Percentiles rank a stretch among this genome's conserved stretches.
These are phyloP conservation scores for Thalassarche chlororhynchos DNA, from an alignment of 2,113 vertebrate genomes.

Conservation along the genomic window DNA sequence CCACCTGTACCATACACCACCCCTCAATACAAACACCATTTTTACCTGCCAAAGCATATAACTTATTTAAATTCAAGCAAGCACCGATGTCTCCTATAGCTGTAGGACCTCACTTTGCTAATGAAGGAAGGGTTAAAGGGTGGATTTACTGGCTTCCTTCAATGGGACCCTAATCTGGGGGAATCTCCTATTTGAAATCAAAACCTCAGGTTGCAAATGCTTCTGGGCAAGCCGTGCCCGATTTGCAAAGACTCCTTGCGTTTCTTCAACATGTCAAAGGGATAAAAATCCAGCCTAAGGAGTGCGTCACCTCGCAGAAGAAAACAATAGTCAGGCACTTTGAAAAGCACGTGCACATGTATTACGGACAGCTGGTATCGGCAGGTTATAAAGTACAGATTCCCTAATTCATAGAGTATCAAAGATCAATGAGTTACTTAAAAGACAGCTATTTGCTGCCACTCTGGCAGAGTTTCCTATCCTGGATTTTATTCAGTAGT, in stretches of 20 bases:
- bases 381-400: constrained; percentile 12
- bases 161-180: background rate
- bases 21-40: background rate
- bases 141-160: background rate
- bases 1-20: background rate
- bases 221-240: background rate
- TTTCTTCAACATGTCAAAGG: background rate
- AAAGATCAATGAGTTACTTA: constrained; percentile 46
- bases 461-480: constrained; percentile 19
- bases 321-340: background rate
- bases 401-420: constrained; percentile 10
- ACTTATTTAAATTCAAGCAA: background rate
- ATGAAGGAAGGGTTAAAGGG: background rate
- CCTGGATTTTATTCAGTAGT: constrained; percentile 56
- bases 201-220: background rate
- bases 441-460: constrained; percentile 58
- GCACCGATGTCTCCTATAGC: background rate
- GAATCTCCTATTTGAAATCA: background rate
- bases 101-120: background rate
- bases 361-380: background rate
- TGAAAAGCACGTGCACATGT: fast-evolving
- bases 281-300: background rate
- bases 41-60: background rate
- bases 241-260: background rate
- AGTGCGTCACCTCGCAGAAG: background rate